Percentiles rank a stretch among this genome's conserved stretches.
Conservation (phyloP, 2,888 invertebrate genomes). For the Tillus elongatus region DNA sequence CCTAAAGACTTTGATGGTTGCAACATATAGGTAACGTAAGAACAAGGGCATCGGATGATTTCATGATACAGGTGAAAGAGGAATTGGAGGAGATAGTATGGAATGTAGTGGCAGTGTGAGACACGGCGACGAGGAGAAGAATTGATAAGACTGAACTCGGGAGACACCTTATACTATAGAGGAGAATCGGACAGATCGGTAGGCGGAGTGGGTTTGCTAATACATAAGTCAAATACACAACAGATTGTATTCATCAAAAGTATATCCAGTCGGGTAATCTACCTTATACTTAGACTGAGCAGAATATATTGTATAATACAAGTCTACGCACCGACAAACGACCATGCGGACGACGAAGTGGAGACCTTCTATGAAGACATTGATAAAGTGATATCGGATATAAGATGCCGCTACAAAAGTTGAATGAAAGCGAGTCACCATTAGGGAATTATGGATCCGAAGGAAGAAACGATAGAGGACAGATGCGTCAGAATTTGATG, state of each 20-base stretch:
- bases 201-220: conserved; percentile 8
- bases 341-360: conserved; percentile 7
- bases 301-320: conserved; percentile 8
- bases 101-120: too few species aligned
- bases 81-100: too few species aligned
- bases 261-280: conserved; percentile 7
- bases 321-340: conserved; percentile 10
- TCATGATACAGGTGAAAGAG: too few species aligned
- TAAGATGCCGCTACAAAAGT: conserved; percentile 6
- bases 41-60: too few species aligned
- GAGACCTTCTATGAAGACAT: conserved; percentile 10
- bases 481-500: conserved; percentile 5
- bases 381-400: conserved; percentile 5
- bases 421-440: conserved; percentile 3
- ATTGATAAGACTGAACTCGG: too few species aligned
- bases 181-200: too few species aligned
- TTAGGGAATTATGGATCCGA: conserved; percentile 5
- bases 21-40: too few species aligned
- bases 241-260: conserved; percentile 10
- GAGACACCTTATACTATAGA: too few species aligned
- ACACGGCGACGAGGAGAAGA: too few species aligned
- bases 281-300: conserved; percentile 10
- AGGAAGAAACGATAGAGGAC: conserved; percentile 9
- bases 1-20: too few species aligned
- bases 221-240: conserved; percentile 6